phyloP scores from a whole-genome alignment of 2,113 vertebrate species.

The Ictidomys tridecemlineatus region DNA sequence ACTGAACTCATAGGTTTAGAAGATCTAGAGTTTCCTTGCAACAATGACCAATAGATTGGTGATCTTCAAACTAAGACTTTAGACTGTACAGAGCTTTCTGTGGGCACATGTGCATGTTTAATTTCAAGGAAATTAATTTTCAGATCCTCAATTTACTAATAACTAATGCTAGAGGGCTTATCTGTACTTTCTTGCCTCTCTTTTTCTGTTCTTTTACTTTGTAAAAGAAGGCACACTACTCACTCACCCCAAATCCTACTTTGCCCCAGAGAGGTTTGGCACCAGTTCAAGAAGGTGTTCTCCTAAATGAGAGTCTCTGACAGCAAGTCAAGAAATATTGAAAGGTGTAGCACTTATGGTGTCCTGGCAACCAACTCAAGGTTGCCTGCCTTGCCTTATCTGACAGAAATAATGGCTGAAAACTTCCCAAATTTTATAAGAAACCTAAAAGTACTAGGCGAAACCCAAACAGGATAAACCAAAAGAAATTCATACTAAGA shows the following conservation, averaged over 20 bases:
- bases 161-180: neutral
- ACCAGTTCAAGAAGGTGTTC: neutral
- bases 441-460: neutral
- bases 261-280: neutral
- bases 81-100: neutral
- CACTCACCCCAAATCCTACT: neutral
- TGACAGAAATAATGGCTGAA: neutral
- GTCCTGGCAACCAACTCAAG: neutral
- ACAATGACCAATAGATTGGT: neutral
- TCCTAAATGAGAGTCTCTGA: neutral
- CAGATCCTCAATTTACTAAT: constrained; percentile 9
- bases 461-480: neutral
- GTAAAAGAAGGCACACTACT: constrained; percentile 11
- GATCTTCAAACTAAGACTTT: neutral
- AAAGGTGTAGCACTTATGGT: neutral
- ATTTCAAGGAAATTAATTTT: constrained; percentile 42
- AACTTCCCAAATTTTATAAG: neutral
- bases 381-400: neutral
- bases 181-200: neutral
- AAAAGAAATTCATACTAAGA: neutral
- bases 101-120: neutral
- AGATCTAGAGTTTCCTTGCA: neutral
- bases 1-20: neutral
- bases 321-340: neutral
- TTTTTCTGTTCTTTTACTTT: constrained; percentile 34